These are phyloP conservation scores for Parotocinclus haroldoi DNA, from an alignment of 2,797 vertebrate genomes.

Conservation along the genomic window DNA sequence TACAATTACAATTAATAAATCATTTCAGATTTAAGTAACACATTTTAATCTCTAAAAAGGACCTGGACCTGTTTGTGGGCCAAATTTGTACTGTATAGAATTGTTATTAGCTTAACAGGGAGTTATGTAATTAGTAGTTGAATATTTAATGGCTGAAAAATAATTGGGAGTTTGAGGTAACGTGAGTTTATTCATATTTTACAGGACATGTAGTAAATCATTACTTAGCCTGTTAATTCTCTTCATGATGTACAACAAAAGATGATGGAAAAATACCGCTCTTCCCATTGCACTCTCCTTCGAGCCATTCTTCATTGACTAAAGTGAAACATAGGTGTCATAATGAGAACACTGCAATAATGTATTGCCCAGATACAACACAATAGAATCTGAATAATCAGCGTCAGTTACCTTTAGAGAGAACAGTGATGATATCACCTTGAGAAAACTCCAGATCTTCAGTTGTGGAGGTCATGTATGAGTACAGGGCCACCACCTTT, in stretches of 20 bases:
- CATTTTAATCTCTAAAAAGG: too few species aligned
- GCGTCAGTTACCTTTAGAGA: conserved; percentile 74
- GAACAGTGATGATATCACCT: conserved; percentile 80
- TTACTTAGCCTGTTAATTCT: neutral
- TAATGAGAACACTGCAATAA: neutral
- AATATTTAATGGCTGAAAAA: too few species aligned
- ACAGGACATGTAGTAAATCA: too few species aligned
- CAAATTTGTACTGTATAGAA: too few species aligned
- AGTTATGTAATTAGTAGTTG: too few species aligned
- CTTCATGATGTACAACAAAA: conserved; percentile 70
- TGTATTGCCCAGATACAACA: neutral
- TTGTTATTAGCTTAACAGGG: too few species aligned
- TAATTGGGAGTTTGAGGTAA: too few species aligned
- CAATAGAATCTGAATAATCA: neutral
- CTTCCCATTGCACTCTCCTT: conserved; percentile 83
- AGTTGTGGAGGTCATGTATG: conserved; percentile 77
- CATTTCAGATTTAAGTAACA: too few species aligned
- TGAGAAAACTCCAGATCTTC: conserved; percentile 85
- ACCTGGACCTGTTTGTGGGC: too few species aligned
- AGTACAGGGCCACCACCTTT: conserved; percentile 77
- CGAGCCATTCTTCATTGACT: conserved; percentile 95
- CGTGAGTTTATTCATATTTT: too few species aligned
- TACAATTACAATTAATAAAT: too few species aligned
- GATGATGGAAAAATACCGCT: conserved; percentile 88
- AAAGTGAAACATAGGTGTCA: conserved; percentile 10